Base-by-base conservation (phyloP, 2,797 vertebrate genomes). In the Australoheros facetus region DNA sequence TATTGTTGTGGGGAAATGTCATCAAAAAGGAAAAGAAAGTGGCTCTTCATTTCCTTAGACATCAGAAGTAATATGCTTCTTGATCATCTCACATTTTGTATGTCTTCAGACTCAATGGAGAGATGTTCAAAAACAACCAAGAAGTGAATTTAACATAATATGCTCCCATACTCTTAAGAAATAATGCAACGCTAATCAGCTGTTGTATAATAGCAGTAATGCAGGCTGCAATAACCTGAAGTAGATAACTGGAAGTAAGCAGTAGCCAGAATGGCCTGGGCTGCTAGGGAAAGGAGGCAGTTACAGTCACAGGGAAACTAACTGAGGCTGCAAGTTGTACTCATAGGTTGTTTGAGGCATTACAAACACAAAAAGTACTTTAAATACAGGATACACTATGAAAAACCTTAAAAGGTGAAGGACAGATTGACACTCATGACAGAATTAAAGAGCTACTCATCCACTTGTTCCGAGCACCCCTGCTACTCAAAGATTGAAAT, bases 291-390 rank as follows among this genome's bases (percentile, higher is more conserved):
- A 56, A 60, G 48, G 7, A 82, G 51, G 57, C 56, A 58, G 76
- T 81, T 77, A 32, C 79, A 80, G 66, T 88, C 82, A 82, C 84
- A 58, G 80, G 73, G 82, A 81, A 83, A 78, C 88, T 89, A 87
- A 91, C 82, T 81, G 83, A 87, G 81, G 86, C 37, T 73, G 79
- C 56, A 76, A 83, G 69, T 79, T 79, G 56, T 66, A 83, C 59
- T 79, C 71, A 23, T 16, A 73, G 72, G 37, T 23, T 70, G 39
- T 69, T 66, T 60, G 55, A 80, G 72, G 75, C 45, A 82, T 42
- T 56, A 57, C 26, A 75, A 60, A 12, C 39, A 48, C 51, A 42
- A 79, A 74, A 78, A 71, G 71, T 55, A 72, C 54, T 78, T 80
- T 30, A 59, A 60, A 81, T 51, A 71, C 78, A 85, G 73, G 60